A percentile compares a stretch with the other conserved stretches of the same genome.
phyloP scores from a whole-genome alignment of 2,797 vertebrate species.

The Morus bassanus region DNA sequence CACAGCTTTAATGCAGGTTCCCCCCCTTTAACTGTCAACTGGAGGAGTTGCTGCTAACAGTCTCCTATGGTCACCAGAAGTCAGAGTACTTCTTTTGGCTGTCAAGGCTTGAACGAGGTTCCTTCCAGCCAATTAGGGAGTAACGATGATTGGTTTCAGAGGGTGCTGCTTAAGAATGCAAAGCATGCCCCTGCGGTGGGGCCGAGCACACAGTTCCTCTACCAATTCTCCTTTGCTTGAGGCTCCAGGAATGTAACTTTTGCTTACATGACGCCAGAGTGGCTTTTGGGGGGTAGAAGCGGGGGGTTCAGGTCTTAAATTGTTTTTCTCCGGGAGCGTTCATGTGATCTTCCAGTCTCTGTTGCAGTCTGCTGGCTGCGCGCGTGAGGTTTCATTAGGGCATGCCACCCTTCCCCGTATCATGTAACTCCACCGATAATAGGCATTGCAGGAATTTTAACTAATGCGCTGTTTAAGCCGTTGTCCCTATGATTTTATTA shows the following conservation, averaged over 20 bases:
- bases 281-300: background rate
- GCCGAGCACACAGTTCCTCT: background rate
- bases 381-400: background rate
- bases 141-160: slow-evolving; percentile 46
- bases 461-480: background rate
- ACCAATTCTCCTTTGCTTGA: background rate
- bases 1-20: background rate
- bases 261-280: background rate
- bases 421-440: background rate
- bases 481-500: slow-evolving; percentile 19
- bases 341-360: background rate
- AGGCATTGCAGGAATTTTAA: slow-evolving; percentile 50
- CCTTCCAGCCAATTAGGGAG: slow-evolving; percentile 49
- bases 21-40: background rate
- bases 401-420: background rate
- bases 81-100: slow-evolving; percentile 43
- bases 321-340: background rate
- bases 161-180: slow-evolving; percentile 50
- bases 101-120: slow-evolving; percentile 18
- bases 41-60: background rate
- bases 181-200: background rate
- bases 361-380: background rate
- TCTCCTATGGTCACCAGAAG: slow-evolving; percentile 7
- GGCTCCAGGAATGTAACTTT: background rate
- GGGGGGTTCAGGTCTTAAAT: background rate